Percentiles rank a stretch among this genome's conserved stretches.
Conservation (phyloP, 2,888 invertebrate species). For the Smittia aterrima region DNA sequence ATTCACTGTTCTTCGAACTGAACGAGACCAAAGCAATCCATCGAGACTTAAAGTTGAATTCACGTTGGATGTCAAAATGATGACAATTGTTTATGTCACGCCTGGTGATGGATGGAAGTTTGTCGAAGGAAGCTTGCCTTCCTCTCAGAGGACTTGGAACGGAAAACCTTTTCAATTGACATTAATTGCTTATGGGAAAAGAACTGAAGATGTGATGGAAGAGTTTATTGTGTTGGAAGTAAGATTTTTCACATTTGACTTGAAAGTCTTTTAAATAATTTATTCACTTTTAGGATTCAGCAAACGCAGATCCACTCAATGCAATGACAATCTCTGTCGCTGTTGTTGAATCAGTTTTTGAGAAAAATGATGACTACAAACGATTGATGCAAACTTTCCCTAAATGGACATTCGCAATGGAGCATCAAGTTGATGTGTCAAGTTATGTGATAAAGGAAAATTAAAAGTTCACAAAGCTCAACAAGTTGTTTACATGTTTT, state of each 20-base stretch:
- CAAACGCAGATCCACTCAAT: neutral
- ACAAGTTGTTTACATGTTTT: neutral
- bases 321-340: neutral
- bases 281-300: slow-evolving; percentile 9
- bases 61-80: neutral
- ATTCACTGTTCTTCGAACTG: neutral
- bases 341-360: neutral
- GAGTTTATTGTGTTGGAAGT: slow-evolving; percentile 7
- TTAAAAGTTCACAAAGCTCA: neutral
- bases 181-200: neutral
- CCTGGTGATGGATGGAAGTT: neutral
- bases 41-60: slow-evolving; percentile 14
- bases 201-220: neutral
- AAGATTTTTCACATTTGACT: neutral
- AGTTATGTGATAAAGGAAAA: neutral
- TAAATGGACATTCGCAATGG: slow-evolving; percentile 11
- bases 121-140: neutral
- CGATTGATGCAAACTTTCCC: slow-evolving; percentile 2
- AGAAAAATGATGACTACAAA: neutral
- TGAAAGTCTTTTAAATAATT: neutral
- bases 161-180: neutral
- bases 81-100: neutral
- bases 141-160: neutral
- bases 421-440: slow-evolving; percentile 9
- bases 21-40: neutral